Evolutionary conservation across 2,888 invertebrate species (phyloP), one percentile per base, ranked within the genome.

Genomic region (Frankliniella intonsa): DNA sequence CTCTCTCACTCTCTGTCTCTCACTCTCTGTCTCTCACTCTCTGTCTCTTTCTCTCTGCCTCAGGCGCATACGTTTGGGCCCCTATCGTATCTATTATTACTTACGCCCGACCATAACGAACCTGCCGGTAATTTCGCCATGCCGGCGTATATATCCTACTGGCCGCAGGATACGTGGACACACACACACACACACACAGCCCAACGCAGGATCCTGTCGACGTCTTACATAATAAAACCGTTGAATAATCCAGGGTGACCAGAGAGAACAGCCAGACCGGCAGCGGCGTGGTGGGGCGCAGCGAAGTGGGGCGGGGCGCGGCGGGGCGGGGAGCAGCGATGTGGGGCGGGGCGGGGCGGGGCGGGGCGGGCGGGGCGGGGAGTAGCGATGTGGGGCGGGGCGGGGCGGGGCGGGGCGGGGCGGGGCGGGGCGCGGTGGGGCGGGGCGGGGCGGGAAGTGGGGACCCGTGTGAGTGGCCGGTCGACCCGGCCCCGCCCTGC

Each of bases 191-290:
- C 38, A 38, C 38, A 38, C 38, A 38, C n/a, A n/a, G n/a, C n/a
- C 38, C 38, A 38, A 2, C 38, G 38, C 38, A 38, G 38, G 38
- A 38, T 38, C 38, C 38, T 38, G 38, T 38, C 25, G 25, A 10
- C 69, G 69, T 76, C 69, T 25, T 76, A n/a, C 69, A 76, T 76
- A 25, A 76, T 76, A 76, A 76, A 76, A 76, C 25, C 25, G 69
- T n/a, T 76, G 69, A 76, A 76, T 76, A 76, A 76, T 22, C 69
- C 69, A 76, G 69, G 69, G 25, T 76, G 69, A 76, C 69, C 69
- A 22, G 69, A 62, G 62, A 19, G 62, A 38, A 5, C 38, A 38
- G 38, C 38, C 38, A 2, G 38, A 38, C 38, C 38, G 38, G 38
- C 55, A 55, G 22, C 9, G 19, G n/a, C 69, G 69, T 25, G 69